A percentile compares a stretch with the other conserved stretches of the same genome.
These are phyloP conservation scores for Lepidocyrtinus sp. DNA, from an alignment of 2,888 invertebrate genomes.

Conservation along the genomic window DNA sequence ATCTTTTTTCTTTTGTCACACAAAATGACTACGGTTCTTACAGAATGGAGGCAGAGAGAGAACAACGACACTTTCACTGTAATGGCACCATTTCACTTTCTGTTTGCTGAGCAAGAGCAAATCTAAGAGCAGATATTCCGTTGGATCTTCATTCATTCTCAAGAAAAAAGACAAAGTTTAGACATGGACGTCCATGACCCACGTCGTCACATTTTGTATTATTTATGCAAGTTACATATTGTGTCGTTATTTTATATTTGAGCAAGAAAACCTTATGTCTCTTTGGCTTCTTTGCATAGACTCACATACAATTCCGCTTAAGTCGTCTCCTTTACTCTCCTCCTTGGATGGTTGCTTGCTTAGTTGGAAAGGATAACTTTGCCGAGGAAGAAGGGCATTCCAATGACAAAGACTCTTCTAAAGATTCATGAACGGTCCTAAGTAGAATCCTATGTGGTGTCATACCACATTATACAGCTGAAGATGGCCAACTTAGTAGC, in stretches of 20 bases:
- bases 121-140: not conserved
- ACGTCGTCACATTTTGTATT: slow-evolving; percentile 18
- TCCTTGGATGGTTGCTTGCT: not conserved
- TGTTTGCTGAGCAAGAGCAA: slow-evolving; percentile 15
- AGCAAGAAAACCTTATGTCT: not conserved
- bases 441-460: not conserved
- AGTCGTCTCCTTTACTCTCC: not conserved
- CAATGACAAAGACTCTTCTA: slow-evolving; percentile 4
- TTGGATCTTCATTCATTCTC: slow-evolving; percentile 15
- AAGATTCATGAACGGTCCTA: not conserved
- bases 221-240: slow-evolving; percentile 18
- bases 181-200: slow-evolving; percentile 18
- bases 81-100: slow-evolving; percentile 27
- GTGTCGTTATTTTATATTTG: slow-evolving; percentile 18
- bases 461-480: not conserved
- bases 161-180: slow-evolving; percentile 8
- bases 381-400: slow-evolving; percentile 11
- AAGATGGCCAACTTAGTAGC: not conserved
- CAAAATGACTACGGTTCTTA: slow-evolving; percentile 17
- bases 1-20: slow-evolving; percentile 35
- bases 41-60: slow-evolving; percentile 34
- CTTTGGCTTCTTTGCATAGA: slow-evolving; percentile 7
- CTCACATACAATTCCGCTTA: slow-evolving; percentile 3
- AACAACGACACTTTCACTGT: slow-evolving; percentile 42
- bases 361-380: not conserved